phyloP scores from a whole-genome alignment of 2,888 invertebrate genomes.

The Ophion obscuratus region DNA sequence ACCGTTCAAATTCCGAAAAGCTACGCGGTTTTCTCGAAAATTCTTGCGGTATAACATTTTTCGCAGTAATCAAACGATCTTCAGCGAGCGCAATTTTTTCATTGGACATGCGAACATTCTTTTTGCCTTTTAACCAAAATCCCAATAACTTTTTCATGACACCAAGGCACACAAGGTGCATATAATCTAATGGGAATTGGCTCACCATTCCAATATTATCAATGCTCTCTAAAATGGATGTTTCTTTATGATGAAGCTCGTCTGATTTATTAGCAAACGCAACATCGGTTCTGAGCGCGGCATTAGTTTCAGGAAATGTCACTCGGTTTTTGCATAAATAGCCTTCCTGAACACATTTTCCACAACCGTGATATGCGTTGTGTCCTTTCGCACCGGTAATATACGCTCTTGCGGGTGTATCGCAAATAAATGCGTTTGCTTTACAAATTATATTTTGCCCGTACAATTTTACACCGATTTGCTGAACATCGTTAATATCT shows the following conservation, averaged over 20 bases:
- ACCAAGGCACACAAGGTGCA: constrained; percentile 59
- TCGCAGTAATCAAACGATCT: constrained; percentile 25
- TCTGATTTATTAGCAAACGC: constrained; percentile 54
- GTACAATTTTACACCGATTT: neutral
- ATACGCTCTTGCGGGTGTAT: constrained; percentile 63
- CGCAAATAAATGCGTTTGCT: neutral
- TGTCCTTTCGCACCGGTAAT: constrained; percentile 65
- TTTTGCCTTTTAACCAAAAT: constrained; percentile 46
- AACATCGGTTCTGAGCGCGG: constrained; percentile 56
- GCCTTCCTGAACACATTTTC: constrained; percentile 64
- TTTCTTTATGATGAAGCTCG: constrained; percentile 56
- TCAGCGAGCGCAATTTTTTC: constrained; percentile 43
- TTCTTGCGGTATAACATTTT: constrained; percentile 68
- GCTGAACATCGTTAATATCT: neutral
- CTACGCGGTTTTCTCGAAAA: constrained; percentile 65
- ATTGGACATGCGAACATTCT: constrained; percentile 36
- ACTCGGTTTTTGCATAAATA: constrained; percentile 16
- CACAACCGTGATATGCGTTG: constrained; percentile 65
- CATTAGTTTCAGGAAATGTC: constrained; percentile 47
- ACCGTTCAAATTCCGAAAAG: constrained; percentile 19
- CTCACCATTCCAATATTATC: constrained; percentile 20
- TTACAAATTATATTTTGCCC: neutral
- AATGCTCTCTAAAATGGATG: constrained; percentile 5
- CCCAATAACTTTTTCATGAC: constrained; percentile 42
- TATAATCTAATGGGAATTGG: constrained; percentile 54